Evolutionary conservation across 2,797 vertebrate species (phyloP).

Genomic region (Acanthis flammea): DNA sequence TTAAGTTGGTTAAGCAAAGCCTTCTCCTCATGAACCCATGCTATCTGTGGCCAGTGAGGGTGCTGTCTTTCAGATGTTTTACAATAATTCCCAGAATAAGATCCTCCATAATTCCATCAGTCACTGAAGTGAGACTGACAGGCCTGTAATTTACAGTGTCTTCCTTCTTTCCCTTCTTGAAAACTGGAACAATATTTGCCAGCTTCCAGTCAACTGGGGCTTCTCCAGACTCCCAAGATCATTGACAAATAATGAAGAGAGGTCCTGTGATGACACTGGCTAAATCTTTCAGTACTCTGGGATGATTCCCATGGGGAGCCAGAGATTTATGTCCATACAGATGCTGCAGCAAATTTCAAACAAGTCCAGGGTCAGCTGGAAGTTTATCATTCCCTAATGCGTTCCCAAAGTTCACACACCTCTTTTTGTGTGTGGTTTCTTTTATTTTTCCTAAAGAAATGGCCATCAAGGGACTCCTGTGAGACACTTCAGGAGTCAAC

Average conservation of each 20-base stretch:
- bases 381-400: not conserved
- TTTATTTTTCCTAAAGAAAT: not conserved
- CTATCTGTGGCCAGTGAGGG: not conserved
- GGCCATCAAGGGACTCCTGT: not conserved
- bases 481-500: not conserved
- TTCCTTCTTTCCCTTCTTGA: not conserved
- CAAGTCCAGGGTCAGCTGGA: not conserved
- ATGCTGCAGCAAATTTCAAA: not conserved
- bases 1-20: not conserved
- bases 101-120: not conserved
- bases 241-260: not conserved
- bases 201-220: not conserved
- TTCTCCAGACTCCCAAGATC: not conserved
- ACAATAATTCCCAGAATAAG: not conserved
- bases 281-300: not conserved
- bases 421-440: not conserved
- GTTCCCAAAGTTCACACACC: not conserved
- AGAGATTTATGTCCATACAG: not conserved
- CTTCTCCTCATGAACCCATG: not conserved
- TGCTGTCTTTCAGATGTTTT: not conserved
- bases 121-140: not conserved
- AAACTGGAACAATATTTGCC: not conserved
- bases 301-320: not conserved
- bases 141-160: not conserved
- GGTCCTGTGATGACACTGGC: fast-evolving